Evolutionary conservation across 2,113 vertebrate genomes (phyloP).

Genomic region (Candoia aspera): DNA sequence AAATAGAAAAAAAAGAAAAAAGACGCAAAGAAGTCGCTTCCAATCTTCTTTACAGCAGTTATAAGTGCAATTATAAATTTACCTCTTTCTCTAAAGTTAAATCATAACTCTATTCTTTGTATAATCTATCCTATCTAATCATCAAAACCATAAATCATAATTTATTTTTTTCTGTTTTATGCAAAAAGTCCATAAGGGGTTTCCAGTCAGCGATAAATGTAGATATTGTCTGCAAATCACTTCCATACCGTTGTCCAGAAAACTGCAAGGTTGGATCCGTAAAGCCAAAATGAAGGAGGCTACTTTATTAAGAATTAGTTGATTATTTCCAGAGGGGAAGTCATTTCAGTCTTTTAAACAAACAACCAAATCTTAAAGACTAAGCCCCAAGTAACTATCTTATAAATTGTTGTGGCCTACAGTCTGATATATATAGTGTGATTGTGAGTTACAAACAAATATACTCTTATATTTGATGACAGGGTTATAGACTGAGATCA

Average conservation of each 20-base stretch:
- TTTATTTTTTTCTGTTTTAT: background rate
- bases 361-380: background rate
- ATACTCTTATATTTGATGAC: background rate
- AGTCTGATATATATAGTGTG: no score
- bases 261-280: background rate
- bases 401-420: background rate
- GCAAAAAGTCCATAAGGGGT: background rate
- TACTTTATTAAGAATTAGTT: background rate
- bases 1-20: background rate
- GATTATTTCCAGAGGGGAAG: background rate
- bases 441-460: no score
- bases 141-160: background rate
- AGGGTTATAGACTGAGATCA: background rate
- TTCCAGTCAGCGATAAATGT: background rate
- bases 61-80: background rate
- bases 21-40: background rate
- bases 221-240: background rate
- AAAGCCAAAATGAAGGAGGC: background rate
- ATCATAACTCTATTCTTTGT: background rate
- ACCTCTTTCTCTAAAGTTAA: background rate
- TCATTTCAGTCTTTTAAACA: background rate
- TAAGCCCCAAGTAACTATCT: background rate
- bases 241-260: background rate
- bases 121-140: background rate
- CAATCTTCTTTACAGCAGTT: background rate